Base-by-base conservation (phyloP, 2,797 vertebrate species). In the Dicrostonyx torquatus region DNA sequence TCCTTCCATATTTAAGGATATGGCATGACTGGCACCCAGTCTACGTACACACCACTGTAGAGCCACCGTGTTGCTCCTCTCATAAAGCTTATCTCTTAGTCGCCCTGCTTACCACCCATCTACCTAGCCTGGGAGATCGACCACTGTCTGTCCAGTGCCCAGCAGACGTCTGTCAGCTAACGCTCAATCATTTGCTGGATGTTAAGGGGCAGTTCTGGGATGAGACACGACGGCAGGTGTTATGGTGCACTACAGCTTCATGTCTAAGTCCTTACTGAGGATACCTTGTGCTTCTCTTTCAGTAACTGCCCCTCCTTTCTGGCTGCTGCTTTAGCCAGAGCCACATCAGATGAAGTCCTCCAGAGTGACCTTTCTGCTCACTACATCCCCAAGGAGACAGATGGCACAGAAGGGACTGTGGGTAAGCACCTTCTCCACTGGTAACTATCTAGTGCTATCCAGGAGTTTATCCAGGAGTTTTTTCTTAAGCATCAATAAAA, bases 241-340 rank as follows among this genome's bases (percentile, higher is more conserved):
- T 82, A 80, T 53, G 87, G 64, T 50, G 62, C 75, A 3, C 66
- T 62, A 50, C 85, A 70, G 26, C 50, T 75, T 75, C 72, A 20
- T 9, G 64, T 90, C 73, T 60, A 79, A 80, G 92, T 96, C 92
- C 43, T 96, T 84, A 89, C 80, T 97, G 53, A 94, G 97, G 97
- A 96, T 94, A n/a, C 17, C 86, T 88, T 96, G 40, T 89, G 26
- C 94, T 95, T 97, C 83, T 97, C 96, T 97, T 98, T 20, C 95
- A 99, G 98, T 94, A 99, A 99, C 80, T 99, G 99, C 89, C 99
- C 99, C 0, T 99, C 99, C 87, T 99, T 99, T 96, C 98, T 99
- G 99, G 99, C 99, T 37, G 99, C 99, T n/a, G 99, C 99, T 50
- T 97, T 99, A 98, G 99, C 99, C 78, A 98, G 99, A 97, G 99